phyloP scores from a whole-genome alignment of 2,888 invertebrate species.

The Tortricodes alternella region DNA sequence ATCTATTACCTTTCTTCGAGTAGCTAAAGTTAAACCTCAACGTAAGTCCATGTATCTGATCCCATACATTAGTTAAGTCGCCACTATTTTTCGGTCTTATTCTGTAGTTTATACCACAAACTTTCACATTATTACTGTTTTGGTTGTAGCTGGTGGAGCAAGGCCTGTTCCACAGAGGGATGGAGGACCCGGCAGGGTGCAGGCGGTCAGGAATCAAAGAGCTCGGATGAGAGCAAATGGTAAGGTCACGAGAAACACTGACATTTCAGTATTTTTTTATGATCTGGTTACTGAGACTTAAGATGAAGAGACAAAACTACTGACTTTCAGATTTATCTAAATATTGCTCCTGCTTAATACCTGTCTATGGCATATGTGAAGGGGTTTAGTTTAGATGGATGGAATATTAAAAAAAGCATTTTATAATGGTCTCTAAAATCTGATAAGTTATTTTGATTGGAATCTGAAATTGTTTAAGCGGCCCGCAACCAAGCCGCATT shows the following conservation, averaged over 20 bases:
- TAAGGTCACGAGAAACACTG: slow-evolving; percentile 38
- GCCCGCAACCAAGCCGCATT: slow-evolving; percentile 71
- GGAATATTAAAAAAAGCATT: no score
- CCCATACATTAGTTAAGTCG: no score
- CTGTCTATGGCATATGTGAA: no score
- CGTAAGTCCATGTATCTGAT: slow-evolving; percentile 45
- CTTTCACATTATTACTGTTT: neutral
- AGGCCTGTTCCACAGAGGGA: slow-evolving; percentile 71
- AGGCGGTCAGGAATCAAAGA: slow-evolving; percentile 88
- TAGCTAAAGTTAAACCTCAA: slow-evolving; percentile 61
- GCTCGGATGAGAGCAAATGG: slow-evolving; percentile 84
- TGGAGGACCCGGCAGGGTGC: slow-evolving; percentile 86
- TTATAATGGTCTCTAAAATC: neutral
- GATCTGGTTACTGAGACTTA: no score
- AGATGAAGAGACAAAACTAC: no score
- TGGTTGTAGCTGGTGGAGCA: slow-evolving; percentile 59
- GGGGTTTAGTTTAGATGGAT: no score
- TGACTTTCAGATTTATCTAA: no score
- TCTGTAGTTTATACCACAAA: neutral
- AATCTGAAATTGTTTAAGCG: slow-evolving; percentile 43
- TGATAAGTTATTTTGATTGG: neutral
- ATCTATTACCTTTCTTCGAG: slow-evolving; percentile 60
- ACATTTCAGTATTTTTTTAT: neutral
- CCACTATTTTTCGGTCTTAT: no score
- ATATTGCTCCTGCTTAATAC: no score